Conservation (phyloP, 2,113 vertebrate species). For the Oreochromis niloticus region DNA sequence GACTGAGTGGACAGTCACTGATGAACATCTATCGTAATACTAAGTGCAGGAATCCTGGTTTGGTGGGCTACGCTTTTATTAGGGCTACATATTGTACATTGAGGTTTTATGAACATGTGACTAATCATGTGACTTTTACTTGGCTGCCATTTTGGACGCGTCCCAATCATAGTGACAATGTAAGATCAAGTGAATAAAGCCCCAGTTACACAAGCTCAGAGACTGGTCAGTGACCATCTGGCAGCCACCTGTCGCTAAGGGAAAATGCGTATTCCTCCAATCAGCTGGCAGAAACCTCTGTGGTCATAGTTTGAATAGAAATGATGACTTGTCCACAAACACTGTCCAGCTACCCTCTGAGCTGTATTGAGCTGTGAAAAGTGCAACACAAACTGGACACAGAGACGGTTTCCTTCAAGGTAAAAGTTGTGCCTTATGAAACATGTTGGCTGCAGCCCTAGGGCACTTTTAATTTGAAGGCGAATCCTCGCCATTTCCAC, state of each 20-base stretch:
- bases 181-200: background rate
- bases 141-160: background rate
- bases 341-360: rapidly evolving
- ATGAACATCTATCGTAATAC: background rate
- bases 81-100: background rate
- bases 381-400: background rate
- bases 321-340: background rate
- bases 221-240: background rate
- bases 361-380: rapidly evolving
- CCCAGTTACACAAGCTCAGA: background rate
- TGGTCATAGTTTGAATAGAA: background rate
- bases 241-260: background rate
- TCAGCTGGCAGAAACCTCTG: background rate
- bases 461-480: background rate
- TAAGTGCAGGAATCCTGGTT: background rate
- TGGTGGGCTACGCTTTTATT: rapidly evolving
- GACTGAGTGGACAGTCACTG: background rate
- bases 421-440: background rate
- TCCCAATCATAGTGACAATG: background rate
- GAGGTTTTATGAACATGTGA: background rate
- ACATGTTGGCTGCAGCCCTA: background rate
- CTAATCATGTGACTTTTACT: background rate
- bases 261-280: background rate
- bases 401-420: background rate
- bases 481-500: background rate